These are phyloP conservation scores for Triops longicaudatus DNA, from an alignment of 1,140 invertebrate genomes.

Conservation along the genomic window DNA sequence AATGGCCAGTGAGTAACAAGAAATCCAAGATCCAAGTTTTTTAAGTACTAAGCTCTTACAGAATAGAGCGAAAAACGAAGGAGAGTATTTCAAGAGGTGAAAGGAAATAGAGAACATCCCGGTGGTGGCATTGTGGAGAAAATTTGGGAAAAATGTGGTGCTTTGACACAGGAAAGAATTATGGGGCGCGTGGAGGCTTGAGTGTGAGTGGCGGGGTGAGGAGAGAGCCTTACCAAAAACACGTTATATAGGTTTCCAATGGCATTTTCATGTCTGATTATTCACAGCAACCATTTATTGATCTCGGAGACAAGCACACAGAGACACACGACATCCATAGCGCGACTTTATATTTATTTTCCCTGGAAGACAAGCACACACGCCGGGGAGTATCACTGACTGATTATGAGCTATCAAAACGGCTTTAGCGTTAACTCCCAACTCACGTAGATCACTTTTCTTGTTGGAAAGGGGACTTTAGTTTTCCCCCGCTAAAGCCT, in stretches of 20 bases:
- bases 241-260: constrained; percentile 10
- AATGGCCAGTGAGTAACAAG: too few relatives aligned
- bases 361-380: background rate
- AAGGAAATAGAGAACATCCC: too few relatives aligned
- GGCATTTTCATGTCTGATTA: constrained; percentile 3
- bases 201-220: too few relatives aligned
- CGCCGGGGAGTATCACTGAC: background rate
- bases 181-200: background rate
- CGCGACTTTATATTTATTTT: constrained; percentile 1
- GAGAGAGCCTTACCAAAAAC: background rate
- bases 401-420: constrained; percentile 8
- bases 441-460: background rate
- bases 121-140: background rate
- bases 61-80: too few relatives aligned
- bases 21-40: too few relatives aligned
- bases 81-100: too few relatives aligned
- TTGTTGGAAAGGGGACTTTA: background rate
- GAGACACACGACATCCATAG: background rate
- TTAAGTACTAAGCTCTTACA: too few relatives aligned
- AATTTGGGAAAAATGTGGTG: background rate
- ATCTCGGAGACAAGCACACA: background rate
- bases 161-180: background rate
- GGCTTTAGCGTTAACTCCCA: background rate
- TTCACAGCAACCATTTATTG: constrained; percentile 3
- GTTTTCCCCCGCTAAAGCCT: too few relatives aligned